These are phyloP conservation scores for Trogon melanurus DNA, from an alignment of 2,113 vertebrate genomes.

Conservation along the genomic window DNA sequence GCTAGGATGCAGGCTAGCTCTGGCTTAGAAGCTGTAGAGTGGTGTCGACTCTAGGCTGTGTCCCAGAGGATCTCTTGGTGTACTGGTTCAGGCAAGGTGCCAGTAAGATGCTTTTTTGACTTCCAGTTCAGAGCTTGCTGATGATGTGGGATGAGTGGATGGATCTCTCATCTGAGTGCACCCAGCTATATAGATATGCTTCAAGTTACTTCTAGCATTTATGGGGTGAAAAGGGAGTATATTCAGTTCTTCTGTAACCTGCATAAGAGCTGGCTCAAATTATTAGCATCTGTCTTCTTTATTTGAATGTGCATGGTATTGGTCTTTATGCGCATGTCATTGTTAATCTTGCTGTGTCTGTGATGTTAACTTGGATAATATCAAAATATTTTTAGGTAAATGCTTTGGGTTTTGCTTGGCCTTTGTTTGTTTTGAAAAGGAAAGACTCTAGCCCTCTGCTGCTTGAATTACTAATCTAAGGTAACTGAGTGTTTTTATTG, in stretches of 20 bases:
- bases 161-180: background rate
- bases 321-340: background rate
- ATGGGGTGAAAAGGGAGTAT: background rate
- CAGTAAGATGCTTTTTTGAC: background rate
- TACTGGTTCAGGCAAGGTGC: background rate
- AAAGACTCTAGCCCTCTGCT: background rate
- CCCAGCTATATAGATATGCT: background rate
- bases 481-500: background rate
- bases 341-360: background rate
- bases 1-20: background rate
- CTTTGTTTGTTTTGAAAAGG: conserved; percentile 1
- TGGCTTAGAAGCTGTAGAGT: background rate
- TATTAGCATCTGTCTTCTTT: background rate
- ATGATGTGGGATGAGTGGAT: background rate
- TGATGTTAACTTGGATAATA: conserved; percentile 16
- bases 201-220: background rate
- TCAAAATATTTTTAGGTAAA: conserved; percentile 35
- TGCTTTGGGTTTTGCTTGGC: background rate
- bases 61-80: background rate
- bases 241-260: background rate
- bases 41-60: background rate
- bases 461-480: background rate
- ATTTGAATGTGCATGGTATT: background rate
- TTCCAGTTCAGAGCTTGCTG: background rate
- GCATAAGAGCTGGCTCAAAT: background rate